Percentiles rank a stretch among this genome's conserved stretches.
Conservation (phyloP, 2,888 invertebrate species). For the Chrysodeixis includens region DNA sequence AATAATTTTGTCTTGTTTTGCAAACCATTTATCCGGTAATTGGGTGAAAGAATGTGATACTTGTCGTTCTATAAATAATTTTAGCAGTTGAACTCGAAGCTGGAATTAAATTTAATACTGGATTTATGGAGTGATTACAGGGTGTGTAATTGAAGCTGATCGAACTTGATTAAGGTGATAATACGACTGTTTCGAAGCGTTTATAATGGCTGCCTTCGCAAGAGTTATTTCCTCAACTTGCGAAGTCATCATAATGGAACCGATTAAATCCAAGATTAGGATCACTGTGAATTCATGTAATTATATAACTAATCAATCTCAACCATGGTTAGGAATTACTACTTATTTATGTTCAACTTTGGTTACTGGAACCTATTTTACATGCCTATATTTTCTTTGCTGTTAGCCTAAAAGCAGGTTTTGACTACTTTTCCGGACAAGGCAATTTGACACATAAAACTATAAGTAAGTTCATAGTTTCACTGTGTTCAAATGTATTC, state of each 20-base stretch:
- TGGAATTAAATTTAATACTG: constrained; percentile 29
- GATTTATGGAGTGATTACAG: constrained; percentile 43
- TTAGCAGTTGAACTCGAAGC: constrained; percentile 48
- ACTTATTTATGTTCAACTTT: background rate
- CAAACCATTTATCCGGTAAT: constrained; percentile 40
- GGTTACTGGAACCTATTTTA: background rate
- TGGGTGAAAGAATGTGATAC: constrained; percentile 42
- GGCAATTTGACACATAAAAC: too few species aligned
- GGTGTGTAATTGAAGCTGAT: constrained; percentile 31
- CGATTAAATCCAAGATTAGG: background rate
- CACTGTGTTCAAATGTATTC: too few species aligned
- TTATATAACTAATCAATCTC: background rate
- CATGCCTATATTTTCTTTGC: too few species aligned
- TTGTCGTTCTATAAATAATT: constrained; percentile 46
- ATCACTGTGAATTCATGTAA: background rate
- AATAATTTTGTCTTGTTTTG: constrained; percentile 43
- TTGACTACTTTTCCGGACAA: too few species aligned
- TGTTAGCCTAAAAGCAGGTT: too few species aligned
- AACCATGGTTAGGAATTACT: too few species aligned
- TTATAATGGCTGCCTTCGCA: constrained; percentile 1
- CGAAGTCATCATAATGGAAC: constrained; percentile 4
- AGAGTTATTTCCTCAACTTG: constrained; percentile 2
- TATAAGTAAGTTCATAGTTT: too few species aligned
- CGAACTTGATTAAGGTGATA: constrained; percentile 27
- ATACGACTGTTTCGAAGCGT: constrained; percentile 18